Conservation (phyloP, 2,797 vertebrate genomes). For the Alauda arvensis region DNA sequence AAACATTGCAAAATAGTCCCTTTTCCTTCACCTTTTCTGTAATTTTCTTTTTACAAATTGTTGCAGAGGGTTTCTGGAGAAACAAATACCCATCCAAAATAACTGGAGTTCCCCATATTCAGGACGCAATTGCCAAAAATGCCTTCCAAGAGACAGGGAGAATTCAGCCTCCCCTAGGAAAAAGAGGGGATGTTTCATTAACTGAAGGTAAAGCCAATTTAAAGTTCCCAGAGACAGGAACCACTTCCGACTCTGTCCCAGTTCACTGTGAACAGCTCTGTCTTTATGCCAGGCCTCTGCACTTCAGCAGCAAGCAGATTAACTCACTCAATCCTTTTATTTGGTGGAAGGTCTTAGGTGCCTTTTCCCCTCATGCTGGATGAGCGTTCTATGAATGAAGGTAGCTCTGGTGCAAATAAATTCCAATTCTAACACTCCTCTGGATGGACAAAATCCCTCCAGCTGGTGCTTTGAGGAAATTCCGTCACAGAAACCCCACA, state of each 20-base stretch:
- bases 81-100: not conserved
- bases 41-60: not conserved
- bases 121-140: not conserved
- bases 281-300: not conserved
- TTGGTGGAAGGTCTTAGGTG: not conserved
- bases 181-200: not conserved
- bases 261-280: not conserved
- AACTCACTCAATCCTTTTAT: not conserved
- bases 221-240: not conserved
- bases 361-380: not conserved
- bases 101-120: not conserved
- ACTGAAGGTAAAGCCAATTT: not conserved
- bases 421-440: not conserved
- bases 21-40: not conserved
- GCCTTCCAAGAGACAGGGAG: not conserved
- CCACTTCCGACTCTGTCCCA: not conserved
- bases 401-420: not conserved
- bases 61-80: not conserved
- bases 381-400: not conserved
- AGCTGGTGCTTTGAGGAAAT: not conserved
- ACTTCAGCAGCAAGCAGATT: not conserved
- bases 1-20: conserved; percentile 3
- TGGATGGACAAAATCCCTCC: not conserved
- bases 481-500: not conserved
- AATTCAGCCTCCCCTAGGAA: not conserved